Percentiles rank a stretch among this genome's conserved stretches.
These are phyloP conservation scores for Megathymus violae DNA, from an alignment of 1,140 invertebrate species.

Conservation along the genomic window DNA sequence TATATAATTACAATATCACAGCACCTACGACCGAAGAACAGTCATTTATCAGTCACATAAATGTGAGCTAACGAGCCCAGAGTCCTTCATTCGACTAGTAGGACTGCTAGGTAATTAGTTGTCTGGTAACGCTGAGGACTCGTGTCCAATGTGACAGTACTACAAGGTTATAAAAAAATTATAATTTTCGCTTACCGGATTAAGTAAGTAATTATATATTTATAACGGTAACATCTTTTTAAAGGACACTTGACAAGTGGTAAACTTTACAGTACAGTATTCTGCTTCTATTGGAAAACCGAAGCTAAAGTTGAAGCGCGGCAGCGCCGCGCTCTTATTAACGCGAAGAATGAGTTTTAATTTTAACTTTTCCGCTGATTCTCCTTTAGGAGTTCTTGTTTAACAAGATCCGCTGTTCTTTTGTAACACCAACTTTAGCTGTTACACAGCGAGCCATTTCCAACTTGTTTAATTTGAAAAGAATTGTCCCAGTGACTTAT, in stretches of 20 bases:
- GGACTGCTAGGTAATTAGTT: too few relatives aligned
- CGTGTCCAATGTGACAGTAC: too few relatives aligned
- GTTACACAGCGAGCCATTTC: conserved; percentile 51
- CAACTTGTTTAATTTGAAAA: conserved; percentile 62
- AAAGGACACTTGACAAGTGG: too few relatives aligned
- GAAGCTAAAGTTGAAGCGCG: conserved; percentile 10
- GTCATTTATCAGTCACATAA: too few relatives aligned
- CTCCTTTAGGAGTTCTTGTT: conserved; percentile 62
- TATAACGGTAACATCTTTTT: not conserved
- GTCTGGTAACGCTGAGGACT: too few relatives aligned
- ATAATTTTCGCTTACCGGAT: too few relatives aligned
- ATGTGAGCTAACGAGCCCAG: too few relatives aligned
- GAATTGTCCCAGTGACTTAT: conserved; percentile 32
- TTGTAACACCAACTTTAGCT: conserved; percentile 58
- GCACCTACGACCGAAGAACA: too few relatives aligned
- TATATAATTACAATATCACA: too few relatives aligned
- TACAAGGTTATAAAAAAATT: too few relatives aligned
- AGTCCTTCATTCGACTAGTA: too few relatives aligned
- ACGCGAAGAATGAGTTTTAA: conserved; percentile 60
- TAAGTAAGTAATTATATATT: too few relatives aligned
- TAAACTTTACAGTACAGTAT: not conserved
- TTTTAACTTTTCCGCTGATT: conserved; percentile 67
- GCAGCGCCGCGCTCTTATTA: conserved; percentile 45
- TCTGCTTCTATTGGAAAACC: conserved; percentile 18
- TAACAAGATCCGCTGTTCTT: conserved; percentile 61